These are phyloP conservation scores for Archaeoteleia sp. DNA, from an alignment of 2,888 invertebrate species.

Conservation along the genomic window DNA sequence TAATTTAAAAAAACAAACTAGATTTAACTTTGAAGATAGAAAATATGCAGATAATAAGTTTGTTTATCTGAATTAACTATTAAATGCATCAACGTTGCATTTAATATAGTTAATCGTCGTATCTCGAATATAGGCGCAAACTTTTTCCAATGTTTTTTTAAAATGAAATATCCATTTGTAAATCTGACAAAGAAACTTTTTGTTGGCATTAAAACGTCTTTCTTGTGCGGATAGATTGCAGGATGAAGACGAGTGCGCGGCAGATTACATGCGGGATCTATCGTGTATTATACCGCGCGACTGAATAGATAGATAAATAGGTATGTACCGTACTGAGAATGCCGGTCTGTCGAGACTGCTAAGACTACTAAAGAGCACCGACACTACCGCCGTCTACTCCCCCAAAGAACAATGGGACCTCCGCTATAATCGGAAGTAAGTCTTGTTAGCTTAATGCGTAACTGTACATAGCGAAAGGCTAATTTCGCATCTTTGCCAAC, in stretches of 20 bases:
- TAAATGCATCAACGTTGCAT: too few species aligned
- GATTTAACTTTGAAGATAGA: too few species aligned
- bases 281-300: conserved; percentile 65
- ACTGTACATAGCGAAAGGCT: conserved; percentile 69
- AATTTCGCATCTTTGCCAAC: conserved; percentile 62
- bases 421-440: conserved; percentile 70
- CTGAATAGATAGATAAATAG: conserved; percentile 70
- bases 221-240: conserved; percentile 46
- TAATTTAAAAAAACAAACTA: too few species aligned
- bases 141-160: too few species aligned
- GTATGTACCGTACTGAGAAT: conserved; percentile 60
- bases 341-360: conserved; percentile 48
- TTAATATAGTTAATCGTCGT: too few species aligned
- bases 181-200: too few species aligned
- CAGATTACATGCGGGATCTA: conserved; percentile 67
- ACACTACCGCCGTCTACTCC: conserved; percentile 59
- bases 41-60: too few species aligned
- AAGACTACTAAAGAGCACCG: conserved; percentile 59
- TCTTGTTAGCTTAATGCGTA: conserved; percentile 72
- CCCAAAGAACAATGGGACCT: conserved; percentile 64
- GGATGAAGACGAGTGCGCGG: conserved; percentile 54
- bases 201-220: conserved; percentile 37
- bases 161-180: too few species aligned
- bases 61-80: too few species aligned
- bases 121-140: too few species aligned